Conservation (phyloP, 2,113 vertebrate species). For the Motacilla tschutschensis region DNA sequence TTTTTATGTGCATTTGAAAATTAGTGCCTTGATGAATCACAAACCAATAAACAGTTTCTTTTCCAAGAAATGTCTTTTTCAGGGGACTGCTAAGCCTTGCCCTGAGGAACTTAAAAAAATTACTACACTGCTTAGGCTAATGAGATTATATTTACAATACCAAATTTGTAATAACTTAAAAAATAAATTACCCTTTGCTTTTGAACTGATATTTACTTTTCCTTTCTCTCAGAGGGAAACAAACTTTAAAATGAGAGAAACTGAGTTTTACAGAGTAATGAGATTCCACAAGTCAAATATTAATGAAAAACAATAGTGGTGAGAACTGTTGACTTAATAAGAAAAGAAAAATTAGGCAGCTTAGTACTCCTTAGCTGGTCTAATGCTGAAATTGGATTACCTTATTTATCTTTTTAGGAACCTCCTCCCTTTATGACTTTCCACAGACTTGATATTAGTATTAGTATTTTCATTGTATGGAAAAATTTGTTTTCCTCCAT, state of each 20-base stretch:
- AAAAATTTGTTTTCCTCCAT: background rate
- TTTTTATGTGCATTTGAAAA: slow-evolving; percentile 27
- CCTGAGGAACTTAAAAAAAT: background rate
- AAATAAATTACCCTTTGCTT: slow-evolving; percentile 12
- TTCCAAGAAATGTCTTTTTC: slow-evolving; percentile 1
- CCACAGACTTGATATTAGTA: background rate
- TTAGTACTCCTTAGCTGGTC: background rate
- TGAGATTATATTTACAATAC: slow-evolving; percentile 12
- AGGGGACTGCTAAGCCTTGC: background rate
- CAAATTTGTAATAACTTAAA: slow-evolving; percentile 15
- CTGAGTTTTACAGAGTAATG: slow-evolving; percentile 7
- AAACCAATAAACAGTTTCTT: background rate
- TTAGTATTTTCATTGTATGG: background rate
- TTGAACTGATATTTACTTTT: slow-evolving; percentile 36
- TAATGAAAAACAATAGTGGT: slow-evolving; percentile 14
- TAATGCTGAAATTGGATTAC: background rate
- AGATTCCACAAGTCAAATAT: background rate
- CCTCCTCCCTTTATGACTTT: background rate
- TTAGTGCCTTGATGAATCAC: slow-evolving; percentile 5
- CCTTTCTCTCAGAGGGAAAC: background rate
- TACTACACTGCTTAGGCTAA: background rate
- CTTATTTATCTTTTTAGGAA: background rate
- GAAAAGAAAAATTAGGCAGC: background rate
- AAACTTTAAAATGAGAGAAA: slow-evolving; percentile 34
- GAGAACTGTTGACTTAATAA: slow-evolving; percentile 12